Evolutionary conservation across 2,797 vertebrate species (phyloP), one percentile per base, ranked within the genome.

Genomic region (Garrulus glandarius): DNA sequence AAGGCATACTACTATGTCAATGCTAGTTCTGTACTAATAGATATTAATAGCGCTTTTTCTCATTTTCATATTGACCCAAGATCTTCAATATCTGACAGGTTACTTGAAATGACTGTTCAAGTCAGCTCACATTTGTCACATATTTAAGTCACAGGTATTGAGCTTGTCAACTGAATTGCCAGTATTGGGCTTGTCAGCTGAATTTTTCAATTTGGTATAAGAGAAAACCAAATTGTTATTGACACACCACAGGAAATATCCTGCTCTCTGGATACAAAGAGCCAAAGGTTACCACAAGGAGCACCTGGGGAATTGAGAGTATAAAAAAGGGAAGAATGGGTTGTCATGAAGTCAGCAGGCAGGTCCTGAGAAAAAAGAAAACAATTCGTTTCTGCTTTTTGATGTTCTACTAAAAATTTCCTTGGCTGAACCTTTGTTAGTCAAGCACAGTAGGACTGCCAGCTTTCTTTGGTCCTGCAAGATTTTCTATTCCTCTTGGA

Each of bases 151-250:
- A 75, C 9, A 76, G 57, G 56, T 94, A 91, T 88, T 84, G 75
- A 67, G 59, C 47, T 80, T 91, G 55, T 84, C 94, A 92, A 75
- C 30, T 80, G 57, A 80, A 90, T 69, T 88, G 50, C 43, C 50
- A 50, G 39, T 92, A 81, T 79, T 84, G 61, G 72, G 74, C 50
- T 69, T 87, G 55, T 77, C 94, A 91, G 68, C 29, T 85, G 68
- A 83, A 93, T 72, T 89, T 96, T 96, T 92, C 67, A 86, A 60
- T 92, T 78, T 85, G 29, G 5, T 79, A 41, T 67, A 37, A 70
- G 36, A 88, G 70, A 90, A 93, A 96, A 88, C 12, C 52, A 84
- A 97, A 96, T 94, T 84, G 76, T 86, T 95, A 93, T 95, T 74
- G 88, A 90, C 56, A 74, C 26, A 86, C 6, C 19, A 65, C 3